A percentile compares a stretch with the other conserved stretches of the same genome.
Conservation (phyloP, 2,888 invertebrate species). For the Hedychridium roseum region DNA sequence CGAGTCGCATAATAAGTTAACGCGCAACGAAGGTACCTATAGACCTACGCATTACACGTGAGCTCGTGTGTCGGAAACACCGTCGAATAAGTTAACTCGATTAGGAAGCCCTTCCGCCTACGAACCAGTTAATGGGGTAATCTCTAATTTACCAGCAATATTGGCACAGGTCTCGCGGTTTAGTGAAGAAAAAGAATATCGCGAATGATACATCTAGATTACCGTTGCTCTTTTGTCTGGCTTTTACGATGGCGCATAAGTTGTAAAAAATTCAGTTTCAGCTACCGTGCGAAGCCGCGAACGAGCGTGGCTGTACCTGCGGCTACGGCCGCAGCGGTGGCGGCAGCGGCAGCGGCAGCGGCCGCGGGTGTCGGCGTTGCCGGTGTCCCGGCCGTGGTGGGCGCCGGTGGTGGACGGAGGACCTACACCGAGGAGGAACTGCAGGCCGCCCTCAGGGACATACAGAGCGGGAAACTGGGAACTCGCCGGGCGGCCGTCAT, state of each 20-base stretch:
- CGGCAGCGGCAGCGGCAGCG: constrained; percentile 72
- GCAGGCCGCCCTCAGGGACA: constrained; percentile 91
- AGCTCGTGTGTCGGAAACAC: constrained; percentile 15
- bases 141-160: too few species aligned
- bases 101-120: constrained; percentile 9
- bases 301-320: constrained; percentile 73
- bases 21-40: too few species aligned
- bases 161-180: too few species aligned
- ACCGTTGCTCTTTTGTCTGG: too few species aligned
- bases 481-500: constrained; percentile 93
- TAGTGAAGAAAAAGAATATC: too few species aligned
- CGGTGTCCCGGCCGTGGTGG: constrained; percentile 79
- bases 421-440: constrained; percentile 97
- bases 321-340: constrained; percentile 83
- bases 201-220: too few species aligned
- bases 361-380: constrained; percentile 85
- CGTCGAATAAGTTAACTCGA: constrained; percentile 3
- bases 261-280: constrained; percentile 35
- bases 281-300: constrained; percentile 74
- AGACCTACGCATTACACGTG: constrained; percentile 27
- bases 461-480: constrained; percentile 91
- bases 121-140: too few species aligned
- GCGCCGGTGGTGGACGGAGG: constrained; percentile 72
- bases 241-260: neutral
- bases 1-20: constrained; percentile 10